phyloP scores from a whole-genome alignment of 2,888 invertebrate species.

The Spatulosminthurus flaviceps region DNA sequence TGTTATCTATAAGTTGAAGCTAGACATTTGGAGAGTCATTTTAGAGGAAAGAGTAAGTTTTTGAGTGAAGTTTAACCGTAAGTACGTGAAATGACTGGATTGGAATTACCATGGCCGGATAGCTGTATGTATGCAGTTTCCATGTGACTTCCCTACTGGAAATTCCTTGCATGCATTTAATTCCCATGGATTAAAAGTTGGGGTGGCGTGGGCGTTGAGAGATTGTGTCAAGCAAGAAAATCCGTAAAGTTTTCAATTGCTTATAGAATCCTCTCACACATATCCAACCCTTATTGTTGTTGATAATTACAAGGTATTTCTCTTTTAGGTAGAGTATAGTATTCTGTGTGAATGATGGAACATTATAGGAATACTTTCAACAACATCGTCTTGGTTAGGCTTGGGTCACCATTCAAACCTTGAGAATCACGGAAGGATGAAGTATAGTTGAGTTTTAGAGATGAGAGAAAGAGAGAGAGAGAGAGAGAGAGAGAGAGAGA shows the following conservation, averaged over 20 bases:
- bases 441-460: too few species aligned
- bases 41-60: too few species aligned
- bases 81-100: slow-evolving; percentile 13
- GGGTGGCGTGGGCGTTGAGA: neutral
- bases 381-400: neutral
- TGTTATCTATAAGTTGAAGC: too few species aligned
- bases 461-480: too few species aligned
- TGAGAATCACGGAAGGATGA: neutral
- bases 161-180: neutral
- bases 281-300: too few species aligned
- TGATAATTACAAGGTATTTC: neutral
- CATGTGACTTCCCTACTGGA: neutral
- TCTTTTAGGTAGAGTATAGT: neutral
- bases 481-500: too few species aligned
- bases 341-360: too few species aligned
- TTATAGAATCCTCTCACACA: slow-evolving; percentile 2
- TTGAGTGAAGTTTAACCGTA: too few species aligned
- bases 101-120: neutral
- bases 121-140: slow-evolving; percentile 7
- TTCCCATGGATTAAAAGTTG: neutral
- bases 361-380: too few species aligned
- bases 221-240: neutral
- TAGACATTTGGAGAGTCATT: too few species aligned
- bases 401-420: slow-evolving; percentile 3
- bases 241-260: slow-evolving; percentile 2